Evolutionary conservation across 2,113 vertebrate species (phyloP).

Genomic region (Ibidorhyncha struthersii): DNA sequence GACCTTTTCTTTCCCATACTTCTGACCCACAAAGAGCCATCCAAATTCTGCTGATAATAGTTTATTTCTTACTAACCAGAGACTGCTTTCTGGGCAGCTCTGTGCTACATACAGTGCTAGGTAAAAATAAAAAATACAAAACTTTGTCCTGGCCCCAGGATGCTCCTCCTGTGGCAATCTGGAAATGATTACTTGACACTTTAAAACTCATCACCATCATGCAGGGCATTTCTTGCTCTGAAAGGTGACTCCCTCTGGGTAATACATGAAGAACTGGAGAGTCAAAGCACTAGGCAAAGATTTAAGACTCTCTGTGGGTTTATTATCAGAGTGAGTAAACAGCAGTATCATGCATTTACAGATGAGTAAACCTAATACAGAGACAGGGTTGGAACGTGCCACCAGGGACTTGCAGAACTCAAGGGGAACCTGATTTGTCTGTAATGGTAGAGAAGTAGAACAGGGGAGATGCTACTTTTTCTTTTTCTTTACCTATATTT

Average conservation of each 20-base stretch:
- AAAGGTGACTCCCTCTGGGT: background rate
- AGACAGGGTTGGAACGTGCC: background rate
- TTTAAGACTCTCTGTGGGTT: background rate
- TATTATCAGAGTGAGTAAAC: background rate
- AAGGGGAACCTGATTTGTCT: background rate
- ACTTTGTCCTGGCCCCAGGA: too few species aligned
- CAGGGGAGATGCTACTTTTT: background rate
- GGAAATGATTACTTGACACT: background rate
- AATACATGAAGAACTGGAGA: background rate
- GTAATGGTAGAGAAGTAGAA: background rate
- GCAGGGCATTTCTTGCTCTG: background rate
- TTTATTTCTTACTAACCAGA: background rate
- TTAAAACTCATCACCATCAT: background rate
- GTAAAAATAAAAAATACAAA: background rate
- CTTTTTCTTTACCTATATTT: background rate
- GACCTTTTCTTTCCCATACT: background rate
- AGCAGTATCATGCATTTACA: background rate
- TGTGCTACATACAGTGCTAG: background rate
- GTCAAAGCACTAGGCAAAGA: background rate
- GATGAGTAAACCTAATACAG: background rate
- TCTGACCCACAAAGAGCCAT: background rate
- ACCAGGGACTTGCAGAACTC: background rate
- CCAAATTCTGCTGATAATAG: background rate
- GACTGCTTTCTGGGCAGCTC: background rate
- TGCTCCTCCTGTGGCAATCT: background rate